phyloP scores from a whole-genome alignment of 2,113 vertebrate species.

The Pseudopodoces humilis region DNA sequence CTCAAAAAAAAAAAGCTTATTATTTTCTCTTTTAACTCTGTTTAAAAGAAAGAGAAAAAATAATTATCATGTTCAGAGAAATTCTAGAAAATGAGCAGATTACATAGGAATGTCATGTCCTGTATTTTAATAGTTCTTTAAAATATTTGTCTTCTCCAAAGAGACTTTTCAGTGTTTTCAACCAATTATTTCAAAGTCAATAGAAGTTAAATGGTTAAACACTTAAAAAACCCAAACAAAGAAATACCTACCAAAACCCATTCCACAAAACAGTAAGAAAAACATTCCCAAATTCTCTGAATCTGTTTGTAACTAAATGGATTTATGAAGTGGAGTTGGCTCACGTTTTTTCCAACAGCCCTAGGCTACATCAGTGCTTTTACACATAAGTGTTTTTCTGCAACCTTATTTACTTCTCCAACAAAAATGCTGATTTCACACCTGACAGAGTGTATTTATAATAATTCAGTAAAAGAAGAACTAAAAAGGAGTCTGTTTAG shows the following conservation, averaged over 20 bases:
- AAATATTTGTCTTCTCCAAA: neutral
- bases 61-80: neutral
- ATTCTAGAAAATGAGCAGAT: neutral
- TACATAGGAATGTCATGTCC: neutral
- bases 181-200: neutral
- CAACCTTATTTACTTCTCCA: neutral
- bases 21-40: neutral
- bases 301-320: neutral
- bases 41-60: neutral
- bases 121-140: neutral
- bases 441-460: neutral
- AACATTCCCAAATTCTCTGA: neutral
- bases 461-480: neutral
- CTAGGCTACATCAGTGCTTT: neutral
- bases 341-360: neutral
- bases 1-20: neutral
- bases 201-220: neutral
- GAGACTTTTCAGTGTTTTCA: neutral
- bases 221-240: neutral
- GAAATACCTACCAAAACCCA: neutral
- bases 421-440: conserved; percentile 8
- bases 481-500: neutral
- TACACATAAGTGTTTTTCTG: neutral
- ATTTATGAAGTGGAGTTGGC: neutral
- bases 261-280: neutral